Evolutionary conservation across 2,888 invertebrate genomes (phyloP), one percentile per base, ranked within the genome.

Genomic region (Volucella inflata): DNA sequence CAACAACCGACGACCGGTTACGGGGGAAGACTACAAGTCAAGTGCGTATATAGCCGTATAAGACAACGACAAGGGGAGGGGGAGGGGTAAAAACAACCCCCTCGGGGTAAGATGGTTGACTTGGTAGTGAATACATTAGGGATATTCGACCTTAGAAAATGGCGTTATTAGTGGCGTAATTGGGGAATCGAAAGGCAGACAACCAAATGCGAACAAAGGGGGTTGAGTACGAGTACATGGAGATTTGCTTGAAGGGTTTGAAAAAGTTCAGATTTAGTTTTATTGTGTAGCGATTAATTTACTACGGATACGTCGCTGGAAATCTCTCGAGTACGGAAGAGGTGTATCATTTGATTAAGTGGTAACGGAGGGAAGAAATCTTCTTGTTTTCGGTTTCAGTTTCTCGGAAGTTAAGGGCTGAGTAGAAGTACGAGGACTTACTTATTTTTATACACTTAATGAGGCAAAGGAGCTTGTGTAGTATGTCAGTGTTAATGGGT

Each of bases 111-210:
- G 21, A 38, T 40, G 46, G 53, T 48, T 40, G 55, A 64, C 62
- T 30, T 57, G 40, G 16, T 46, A 42, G 38, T 62, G 78, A 78
- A 71, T 71, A 78, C 57, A 51, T 71, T 71, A 48, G 11, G 57
- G 51, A 12, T 36, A 44, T 71, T 57, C 40, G 36, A 65, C 50
- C 30, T 30, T 42, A 65, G 36, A 59, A 67, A 67, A 72, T 60
- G 59, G 65, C 67, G 65, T 79, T 79, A 79, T 79, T 79, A 72
- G 79, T 79, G 79, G 21, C 48, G 59, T 72, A 79, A 79, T 79
- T 79, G 72, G 72, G 38, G 50, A 59, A 71, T 71, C 46, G 16
- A 70, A 57, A 76, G 60, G 53, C 67, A 60, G 46, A 30, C 4
- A 30, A 30, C 30, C 44, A 44, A 30, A 36, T 40, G n/a, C 11